Evolutionary conservation across 2,888 invertebrate species (phyloP).

Genomic region (Pinctada fucata): DNA sequence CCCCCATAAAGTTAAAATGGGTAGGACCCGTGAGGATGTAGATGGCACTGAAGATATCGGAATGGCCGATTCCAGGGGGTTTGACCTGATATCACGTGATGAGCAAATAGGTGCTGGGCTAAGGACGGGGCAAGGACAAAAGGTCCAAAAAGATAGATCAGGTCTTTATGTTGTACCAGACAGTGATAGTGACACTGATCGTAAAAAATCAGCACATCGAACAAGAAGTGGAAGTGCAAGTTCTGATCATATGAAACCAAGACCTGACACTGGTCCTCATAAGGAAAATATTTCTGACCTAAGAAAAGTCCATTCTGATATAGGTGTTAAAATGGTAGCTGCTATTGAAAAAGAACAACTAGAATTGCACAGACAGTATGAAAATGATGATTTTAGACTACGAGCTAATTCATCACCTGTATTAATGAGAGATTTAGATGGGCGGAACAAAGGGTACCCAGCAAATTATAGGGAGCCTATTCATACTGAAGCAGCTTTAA

Average conservation of each 20-base stretch:
- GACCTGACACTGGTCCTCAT: not conserved
- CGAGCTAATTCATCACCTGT: not conserved
- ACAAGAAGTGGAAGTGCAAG: not conserved
- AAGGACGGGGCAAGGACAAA: not conserved
- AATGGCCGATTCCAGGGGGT: constrained; percentile 59
- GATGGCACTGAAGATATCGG: constrained; percentile 58
- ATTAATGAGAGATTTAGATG: too few relatives aligned
- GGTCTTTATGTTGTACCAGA: not conserved
- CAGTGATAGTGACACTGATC: not conserved
- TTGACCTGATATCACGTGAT: constrained; percentile 46
- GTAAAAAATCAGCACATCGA: not conserved
- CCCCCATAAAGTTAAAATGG: constrained; percentile 50
- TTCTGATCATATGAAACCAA: not conserved
- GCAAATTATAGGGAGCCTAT: not conserved
- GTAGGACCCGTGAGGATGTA: constrained; percentile 54
- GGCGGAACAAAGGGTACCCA: too few relatives aligned
- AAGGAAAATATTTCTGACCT: not conserved
- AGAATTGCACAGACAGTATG: not conserved
- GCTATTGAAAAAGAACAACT: not conserved
- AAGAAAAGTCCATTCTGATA: too few relatives aligned
- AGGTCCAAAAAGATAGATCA: not conserved
- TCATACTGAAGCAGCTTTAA: not conserved
- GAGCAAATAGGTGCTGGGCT: not conserved
- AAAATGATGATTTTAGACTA: not conserved
- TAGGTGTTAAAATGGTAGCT: not conserved